phyloP scores from a whole-genome alignment of 1,140 invertebrate genomes.

The Anastrepha obliqua region DNA sequence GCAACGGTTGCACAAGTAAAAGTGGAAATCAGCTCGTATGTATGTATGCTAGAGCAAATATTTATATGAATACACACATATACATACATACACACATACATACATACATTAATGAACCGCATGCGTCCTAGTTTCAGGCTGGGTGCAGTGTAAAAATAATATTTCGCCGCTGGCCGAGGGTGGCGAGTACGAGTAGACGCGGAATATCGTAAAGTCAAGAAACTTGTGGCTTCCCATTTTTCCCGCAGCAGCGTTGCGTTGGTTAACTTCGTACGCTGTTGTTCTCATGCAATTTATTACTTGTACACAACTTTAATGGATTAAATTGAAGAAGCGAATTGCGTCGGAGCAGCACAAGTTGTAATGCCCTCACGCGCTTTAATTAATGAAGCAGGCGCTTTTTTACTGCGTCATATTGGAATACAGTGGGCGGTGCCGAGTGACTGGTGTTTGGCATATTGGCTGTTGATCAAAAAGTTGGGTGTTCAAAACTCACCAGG shows the following conservation, averaged over 20 bases:
- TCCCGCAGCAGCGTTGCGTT: background rate
- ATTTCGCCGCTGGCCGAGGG: background rate
- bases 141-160: background rate
- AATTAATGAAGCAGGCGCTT: background rate
- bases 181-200: background rate
- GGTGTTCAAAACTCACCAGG: no score
- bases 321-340: slow-evolving; percentile 19
- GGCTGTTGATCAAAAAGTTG: no score
- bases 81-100: background rate
- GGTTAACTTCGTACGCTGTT: background rate
- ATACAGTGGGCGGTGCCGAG: no score
- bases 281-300: background rate
- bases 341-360: background rate
- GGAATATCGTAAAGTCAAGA: background rate
- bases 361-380: background rate
- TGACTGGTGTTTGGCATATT: no score
- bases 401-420: background rate
- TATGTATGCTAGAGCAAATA: no score
- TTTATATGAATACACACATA: background rate
- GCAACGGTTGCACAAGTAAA: no score
- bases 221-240: slow-evolving; percentile 9
- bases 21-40: no score
- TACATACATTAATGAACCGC: background rate
- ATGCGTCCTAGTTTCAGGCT: background rate
- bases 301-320: background rate